phyloP scores from a whole-genome alignment of 92 coral and sea anemone genomes.

The Bergia puertoricense region DNA sequence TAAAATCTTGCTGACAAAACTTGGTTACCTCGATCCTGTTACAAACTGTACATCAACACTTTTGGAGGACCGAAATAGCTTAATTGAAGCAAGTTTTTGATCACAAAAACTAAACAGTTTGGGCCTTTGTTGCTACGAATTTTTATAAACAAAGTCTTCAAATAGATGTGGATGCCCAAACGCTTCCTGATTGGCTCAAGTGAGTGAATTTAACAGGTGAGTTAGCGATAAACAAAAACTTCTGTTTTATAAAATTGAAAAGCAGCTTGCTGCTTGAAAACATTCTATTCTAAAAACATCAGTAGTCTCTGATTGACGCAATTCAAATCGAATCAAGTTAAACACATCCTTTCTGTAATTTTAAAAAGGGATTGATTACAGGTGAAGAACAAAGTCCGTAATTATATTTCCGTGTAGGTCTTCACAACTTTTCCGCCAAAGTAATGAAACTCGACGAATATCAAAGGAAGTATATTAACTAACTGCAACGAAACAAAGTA shows the following conservation, averaged over 20 bases:
- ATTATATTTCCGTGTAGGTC: conserved; percentile 10
- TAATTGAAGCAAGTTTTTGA: conserved; percentile 12
- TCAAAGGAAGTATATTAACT: neutral
- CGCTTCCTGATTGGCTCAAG: conserved; percentile 9
- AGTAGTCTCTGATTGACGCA: neutral
- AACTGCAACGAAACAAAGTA: neutral
- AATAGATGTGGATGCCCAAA: neutral
- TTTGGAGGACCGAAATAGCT: neutral
- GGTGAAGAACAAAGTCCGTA: neutral
- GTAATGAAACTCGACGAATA: neutral
- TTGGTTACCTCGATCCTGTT: neutral
- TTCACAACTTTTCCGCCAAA: neutral
- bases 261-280: neutral
- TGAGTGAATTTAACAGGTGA: conserved; percentile 29
- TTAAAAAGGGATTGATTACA: conserved; percentile 2
- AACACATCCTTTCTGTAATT: neutral
- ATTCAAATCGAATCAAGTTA: neutral
- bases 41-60: neutral
- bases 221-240: neutral
- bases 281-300: neutral
- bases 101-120: conserved; percentile 19
- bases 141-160: conserved; percentile 15
- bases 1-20: neutral
- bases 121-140: conserved; percentile 28
- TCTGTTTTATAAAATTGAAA: neutral